Evolutionary conservation across 2,797 vertebrate genomes (phyloP).

Genomic region (Octomys mimax): DNA sequence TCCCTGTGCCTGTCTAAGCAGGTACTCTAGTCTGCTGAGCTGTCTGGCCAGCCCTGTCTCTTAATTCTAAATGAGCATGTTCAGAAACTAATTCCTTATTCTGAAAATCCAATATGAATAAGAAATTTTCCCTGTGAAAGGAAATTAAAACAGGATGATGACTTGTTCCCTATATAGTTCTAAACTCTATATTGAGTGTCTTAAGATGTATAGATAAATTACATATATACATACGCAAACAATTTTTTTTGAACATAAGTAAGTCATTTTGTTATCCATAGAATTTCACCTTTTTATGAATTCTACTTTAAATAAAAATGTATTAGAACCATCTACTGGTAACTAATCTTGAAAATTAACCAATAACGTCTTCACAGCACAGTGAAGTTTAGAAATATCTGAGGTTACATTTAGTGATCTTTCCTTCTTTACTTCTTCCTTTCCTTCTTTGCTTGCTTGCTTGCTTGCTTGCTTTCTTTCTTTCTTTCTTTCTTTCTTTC

Average conservation of each 20-base stretch:
- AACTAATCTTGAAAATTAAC: constrained; percentile 15
- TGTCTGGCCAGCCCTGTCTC: neutral
- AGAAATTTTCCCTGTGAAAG: neutral
- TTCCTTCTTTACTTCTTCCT: neutral
- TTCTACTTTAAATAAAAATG: constrained; percentile 9
- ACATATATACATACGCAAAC: too few relatives aligned
- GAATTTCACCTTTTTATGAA: neutral
- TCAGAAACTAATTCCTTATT: neutral
- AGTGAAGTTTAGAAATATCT: neutral
- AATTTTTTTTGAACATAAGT: constrained; percentile 11
- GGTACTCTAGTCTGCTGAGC: too few relatives aligned
- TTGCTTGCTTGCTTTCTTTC: too few relatives aligned
- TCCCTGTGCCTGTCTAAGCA: too few relatives aligned
- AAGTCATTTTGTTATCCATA: neutral
- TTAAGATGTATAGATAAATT: neutral
- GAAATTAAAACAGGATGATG: neutral
- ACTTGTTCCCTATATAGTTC: neutral
- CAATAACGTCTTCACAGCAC: neutral
- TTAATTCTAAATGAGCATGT: neutral
- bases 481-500: too few relatives aligned
- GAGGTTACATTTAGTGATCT: neutral
- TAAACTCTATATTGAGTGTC: neutral
- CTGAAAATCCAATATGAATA: neutral
- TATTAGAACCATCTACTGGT: neutral
- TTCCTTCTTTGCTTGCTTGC: too few relatives aligned